These are phyloP conservation scores for Dendrolimus pini DNA, from an alignment of 2,888 invertebrate species.

Conservation along the genomic window DNA sequence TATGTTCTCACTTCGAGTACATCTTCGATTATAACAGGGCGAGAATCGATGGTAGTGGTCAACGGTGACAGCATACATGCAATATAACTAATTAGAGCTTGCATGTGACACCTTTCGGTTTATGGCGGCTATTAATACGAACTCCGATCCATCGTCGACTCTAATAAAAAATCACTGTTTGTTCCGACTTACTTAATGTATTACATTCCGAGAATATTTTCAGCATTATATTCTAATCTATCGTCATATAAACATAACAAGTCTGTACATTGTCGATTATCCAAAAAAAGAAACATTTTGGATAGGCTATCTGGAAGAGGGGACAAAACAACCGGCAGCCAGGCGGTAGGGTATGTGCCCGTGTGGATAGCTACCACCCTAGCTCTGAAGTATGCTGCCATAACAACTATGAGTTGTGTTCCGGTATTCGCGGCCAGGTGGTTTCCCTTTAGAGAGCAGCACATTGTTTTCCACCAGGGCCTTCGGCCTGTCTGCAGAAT, in stretches of 20 bases:
- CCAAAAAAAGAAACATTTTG: too few relatives aligned
- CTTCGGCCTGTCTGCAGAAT: too few relatives aligned
- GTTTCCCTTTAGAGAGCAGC: too few relatives aligned
- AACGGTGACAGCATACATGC: constrained; percentile 4
- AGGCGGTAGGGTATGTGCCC: too few relatives aligned
- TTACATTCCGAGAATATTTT: neutral
- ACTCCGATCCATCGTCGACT: neutral
- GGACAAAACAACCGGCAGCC: neutral
- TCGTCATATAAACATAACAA: too few relatives aligned
- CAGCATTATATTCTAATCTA: neutral
- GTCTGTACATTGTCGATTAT: too few relatives aligned
- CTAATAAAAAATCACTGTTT: constrained; percentile 5
- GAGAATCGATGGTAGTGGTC: neutral
- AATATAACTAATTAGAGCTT: constrained; percentile 50
- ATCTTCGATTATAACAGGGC: neutral
- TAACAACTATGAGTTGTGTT: too few relatives aligned
- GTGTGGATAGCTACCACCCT: too few relatives aligned
- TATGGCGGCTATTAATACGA: constrained; percentile 22
- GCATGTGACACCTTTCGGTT: constrained; percentile 32
- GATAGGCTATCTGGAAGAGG: neutral
- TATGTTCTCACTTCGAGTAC: too few relatives aligned
- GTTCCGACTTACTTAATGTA: neutral
- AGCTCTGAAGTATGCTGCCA: too few relatives aligned
- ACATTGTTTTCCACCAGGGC: too few relatives aligned
- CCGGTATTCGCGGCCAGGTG: too few relatives aligned